Conservation (phyloP, 2,113 vertebrate genomes). For the Probosciger aterrimus region DNA sequence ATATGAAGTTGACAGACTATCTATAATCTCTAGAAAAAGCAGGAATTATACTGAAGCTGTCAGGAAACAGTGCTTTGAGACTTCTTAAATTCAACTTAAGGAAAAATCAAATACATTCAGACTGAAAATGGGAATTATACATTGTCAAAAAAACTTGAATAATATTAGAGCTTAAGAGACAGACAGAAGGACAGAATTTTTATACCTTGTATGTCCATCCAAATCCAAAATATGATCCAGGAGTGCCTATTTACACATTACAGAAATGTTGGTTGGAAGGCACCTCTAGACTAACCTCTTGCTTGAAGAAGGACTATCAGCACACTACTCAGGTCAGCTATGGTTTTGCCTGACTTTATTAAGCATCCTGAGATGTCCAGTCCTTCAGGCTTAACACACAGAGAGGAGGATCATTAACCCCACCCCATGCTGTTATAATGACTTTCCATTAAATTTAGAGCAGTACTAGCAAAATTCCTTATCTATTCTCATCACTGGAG, state of each 20-base stretch:
- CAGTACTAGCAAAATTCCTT: not conserved
- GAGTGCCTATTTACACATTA: not conserved
- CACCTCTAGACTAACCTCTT: not conserved
- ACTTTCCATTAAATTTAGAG: not conserved
- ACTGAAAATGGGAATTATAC: not conserved
- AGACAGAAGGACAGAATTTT: not conserved
- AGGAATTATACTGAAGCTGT: not conserved
- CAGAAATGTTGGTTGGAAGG: not conserved
- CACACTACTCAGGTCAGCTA: not conserved
- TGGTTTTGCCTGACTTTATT: not conserved
- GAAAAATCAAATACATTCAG: not conserved
- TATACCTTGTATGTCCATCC: not conserved
- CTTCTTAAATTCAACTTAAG: not conserved
- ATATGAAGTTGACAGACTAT: not conserved
- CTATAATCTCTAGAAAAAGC: not conserved
- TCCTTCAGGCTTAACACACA: not conserved
- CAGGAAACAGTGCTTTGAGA: not conserved
- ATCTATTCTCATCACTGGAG: not conserved
- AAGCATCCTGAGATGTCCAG: not conserved
- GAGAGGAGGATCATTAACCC: not conserved
- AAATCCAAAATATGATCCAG: not conserved
- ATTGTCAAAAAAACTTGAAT: not conserved
- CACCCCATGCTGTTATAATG: not conserved
- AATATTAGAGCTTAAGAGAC: not conserved
- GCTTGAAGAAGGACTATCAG: not conserved